A percentile compares a stretch with the other conserved stretches of the same genome.
Evolutionary conservation across 2,888 invertebrate genomes (phyloP).

Genomic region (Tiliacea aurago): DNA sequence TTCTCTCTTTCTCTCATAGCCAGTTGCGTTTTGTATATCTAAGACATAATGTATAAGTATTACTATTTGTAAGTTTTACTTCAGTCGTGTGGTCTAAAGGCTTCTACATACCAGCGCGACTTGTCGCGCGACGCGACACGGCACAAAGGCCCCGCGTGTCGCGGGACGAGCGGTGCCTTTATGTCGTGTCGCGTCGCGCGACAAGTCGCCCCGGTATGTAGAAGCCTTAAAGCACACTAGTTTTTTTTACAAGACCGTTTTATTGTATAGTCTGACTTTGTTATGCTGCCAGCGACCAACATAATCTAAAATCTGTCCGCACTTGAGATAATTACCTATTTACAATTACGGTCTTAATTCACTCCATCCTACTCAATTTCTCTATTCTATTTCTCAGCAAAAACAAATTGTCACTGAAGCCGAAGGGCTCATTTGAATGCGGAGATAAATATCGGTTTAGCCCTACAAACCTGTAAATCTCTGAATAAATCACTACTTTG

Average conservation of each 20-base stretch:
- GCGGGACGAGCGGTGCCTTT: too few species aligned
- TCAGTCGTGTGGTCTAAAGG: too few species aligned
- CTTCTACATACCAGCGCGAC: too few species aligned
- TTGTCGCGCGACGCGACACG: too few species aligned
- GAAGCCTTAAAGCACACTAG: too few species aligned
- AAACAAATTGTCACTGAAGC: slow-evolving; percentile 31
- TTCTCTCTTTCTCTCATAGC: too few species aligned
- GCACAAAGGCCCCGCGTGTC: too few species aligned
- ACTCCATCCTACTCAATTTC: not conserved
- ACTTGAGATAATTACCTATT: not conserved
- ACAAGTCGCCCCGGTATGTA: too few species aligned
- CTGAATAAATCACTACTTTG: slow-evolving; percentile 47
- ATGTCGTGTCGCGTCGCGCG: too few species aligned
- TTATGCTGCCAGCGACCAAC: not conserved
- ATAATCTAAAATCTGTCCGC: slow-evolving; percentile 9
- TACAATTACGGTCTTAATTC: slow-evolving; percentile 5
- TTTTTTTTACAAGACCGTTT: not conserved
- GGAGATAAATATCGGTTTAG: slow-evolving; percentile 26
- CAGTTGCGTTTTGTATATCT: too few species aligned
- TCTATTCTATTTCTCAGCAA: slow-evolving; percentile 16
- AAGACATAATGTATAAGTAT: too few species aligned
- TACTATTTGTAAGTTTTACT: too few species aligned
- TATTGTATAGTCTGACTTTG: not conserved
- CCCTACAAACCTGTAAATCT: slow-evolving; percentile 31
- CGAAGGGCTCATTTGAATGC: slow-evolving; percentile 35